Conservation (phyloP, 2,113 vertebrate genomes). For the Pomatostomus ruficeps region DNA sequence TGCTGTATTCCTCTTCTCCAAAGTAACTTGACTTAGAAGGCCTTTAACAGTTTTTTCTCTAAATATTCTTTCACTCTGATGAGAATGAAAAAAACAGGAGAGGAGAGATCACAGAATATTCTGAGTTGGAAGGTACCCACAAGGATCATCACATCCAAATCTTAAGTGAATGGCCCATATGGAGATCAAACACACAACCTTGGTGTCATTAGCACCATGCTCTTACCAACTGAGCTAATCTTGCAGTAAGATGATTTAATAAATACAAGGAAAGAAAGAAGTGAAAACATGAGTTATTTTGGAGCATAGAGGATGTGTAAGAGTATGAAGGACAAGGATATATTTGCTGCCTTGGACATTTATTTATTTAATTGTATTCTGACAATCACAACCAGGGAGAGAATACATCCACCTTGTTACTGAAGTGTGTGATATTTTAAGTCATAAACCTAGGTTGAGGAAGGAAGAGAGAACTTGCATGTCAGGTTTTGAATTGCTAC, state of each 20-base stretch:
- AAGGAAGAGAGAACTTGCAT: neutral
- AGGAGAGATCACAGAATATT: neutral
- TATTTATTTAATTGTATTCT: neutral
- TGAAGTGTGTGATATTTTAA: neutral
- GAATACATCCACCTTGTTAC: neutral
- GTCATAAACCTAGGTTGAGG: neutral
- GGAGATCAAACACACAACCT: neutral
- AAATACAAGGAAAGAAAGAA: neutral
- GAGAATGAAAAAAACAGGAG: neutral
- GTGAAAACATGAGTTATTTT: neutral
- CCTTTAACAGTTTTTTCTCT: neutral
- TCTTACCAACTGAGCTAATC: neutral
- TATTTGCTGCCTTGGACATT: neutral
- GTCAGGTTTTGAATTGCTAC: neutral
- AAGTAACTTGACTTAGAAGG: neutral
- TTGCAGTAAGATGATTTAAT: neutral
- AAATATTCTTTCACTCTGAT: neutral
- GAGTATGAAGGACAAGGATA: neutral
- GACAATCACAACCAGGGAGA: neutral
- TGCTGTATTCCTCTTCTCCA: neutral
- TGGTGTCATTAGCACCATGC: neutral
- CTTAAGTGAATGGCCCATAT: neutral
- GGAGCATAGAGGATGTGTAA: neutral
- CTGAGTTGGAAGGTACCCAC: neutral
- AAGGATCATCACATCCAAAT: neutral